Base-by-base conservation (phyloP, 1,140 invertebrate genomes). In the Acromyrmex heyeri region DNA sequence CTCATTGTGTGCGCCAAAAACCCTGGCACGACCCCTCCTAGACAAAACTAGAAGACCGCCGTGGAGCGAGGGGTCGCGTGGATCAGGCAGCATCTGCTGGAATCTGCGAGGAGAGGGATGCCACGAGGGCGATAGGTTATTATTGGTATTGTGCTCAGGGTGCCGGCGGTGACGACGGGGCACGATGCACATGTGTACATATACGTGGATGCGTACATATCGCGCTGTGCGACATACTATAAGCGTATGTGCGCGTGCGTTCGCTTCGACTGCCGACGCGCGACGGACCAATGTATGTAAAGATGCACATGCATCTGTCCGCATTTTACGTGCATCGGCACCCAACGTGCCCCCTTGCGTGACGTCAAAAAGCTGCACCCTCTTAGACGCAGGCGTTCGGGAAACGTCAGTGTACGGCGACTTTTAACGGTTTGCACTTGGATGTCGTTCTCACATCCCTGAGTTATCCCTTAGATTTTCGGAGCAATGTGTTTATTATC, bases 41-140 rank as follows among this genome's bases (percentile, higher is more conserved):
- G 92, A 94, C 92, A 93, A 94, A 94, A 94, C 90, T 93, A 92
- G 86, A 83, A 77, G 88, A 90, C 86, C 85, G 83, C 88, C 88
- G 82, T 88, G 85, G 24, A 86, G 38, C 79, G 79, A 83, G 64
- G 64, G 90, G 87, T 81, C 88, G 89, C 79, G 85, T 64, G 70
- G 87, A 79, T 86, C 73, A 86, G 57, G 73, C 86, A 89, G 94
- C 94, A 95, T 95, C 94, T 95, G 94, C 94, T 94, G 94, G 94
- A 95, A 95, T 95, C 94, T 91, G 92, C 92, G 92, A 91, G 62
- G 83, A 85, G 86, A 91, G 92, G 94, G 94, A 94, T 95, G 93
- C 93, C 90, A 91, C 86, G 88, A 91, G 91, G 94, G 91, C 92
- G 92, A 94, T 94, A 93, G 93, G 92, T 95, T 95, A 94, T 95